phyloP scores from a whole-genome alignment of 2,113 vertebrate genomes.

The Amazona guildingii region DNA sequence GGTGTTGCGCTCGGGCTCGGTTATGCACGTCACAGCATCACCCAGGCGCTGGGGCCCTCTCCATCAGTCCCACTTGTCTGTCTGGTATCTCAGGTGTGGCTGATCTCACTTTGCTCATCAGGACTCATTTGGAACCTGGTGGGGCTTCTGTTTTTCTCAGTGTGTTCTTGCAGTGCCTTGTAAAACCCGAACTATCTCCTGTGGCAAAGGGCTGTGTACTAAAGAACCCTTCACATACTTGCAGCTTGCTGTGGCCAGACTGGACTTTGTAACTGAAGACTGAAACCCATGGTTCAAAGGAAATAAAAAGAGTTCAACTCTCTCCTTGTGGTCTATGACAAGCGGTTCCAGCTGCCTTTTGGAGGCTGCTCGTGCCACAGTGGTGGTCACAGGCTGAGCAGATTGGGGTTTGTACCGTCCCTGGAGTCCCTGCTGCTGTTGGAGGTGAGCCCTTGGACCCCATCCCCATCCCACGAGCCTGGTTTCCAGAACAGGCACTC shows the following conservation, averaged over 20 bases:
- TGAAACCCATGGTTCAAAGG: neutral
- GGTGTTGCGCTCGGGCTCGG: fast-evolving
- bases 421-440: neutral
- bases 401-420: fast-evolving
- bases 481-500: fast-evolving
- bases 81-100: neutral
- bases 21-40: neutral
- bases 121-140: fast-evolving
- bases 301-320: constrained; percentile 67
- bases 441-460: neutral
- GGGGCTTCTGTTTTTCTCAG: neutral
- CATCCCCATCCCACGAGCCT: fast-evolving
- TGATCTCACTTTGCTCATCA: neutral
- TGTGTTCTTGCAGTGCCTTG: constrained; percentile 66
- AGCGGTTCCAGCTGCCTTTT: neutral
- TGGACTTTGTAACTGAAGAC: constrained; percentile 44
- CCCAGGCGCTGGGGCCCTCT: neutral
- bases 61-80: fast-evolving
- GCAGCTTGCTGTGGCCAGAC: neutral
- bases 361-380: neutral
- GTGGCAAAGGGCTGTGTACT: neutral
- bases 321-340: neutral
- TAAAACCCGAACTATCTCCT: neutral
- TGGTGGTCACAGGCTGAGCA: fast-evolving
- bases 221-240: neutral